phyloP scores from a whole-genome alignment of 2,888 invertebrate species.

The Parochlus steinenii region DNA sequence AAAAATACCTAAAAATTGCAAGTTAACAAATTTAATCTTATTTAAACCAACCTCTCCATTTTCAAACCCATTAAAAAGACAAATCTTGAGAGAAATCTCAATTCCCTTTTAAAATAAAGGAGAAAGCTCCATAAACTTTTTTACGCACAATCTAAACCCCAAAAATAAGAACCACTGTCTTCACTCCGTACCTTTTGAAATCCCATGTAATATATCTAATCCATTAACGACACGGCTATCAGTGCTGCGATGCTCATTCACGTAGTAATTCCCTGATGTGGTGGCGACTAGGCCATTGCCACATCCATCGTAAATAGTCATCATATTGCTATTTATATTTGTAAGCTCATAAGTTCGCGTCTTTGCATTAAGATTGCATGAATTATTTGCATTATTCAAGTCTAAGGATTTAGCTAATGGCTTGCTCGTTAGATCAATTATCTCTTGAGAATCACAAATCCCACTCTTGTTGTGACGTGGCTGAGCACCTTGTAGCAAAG shows the following conservation, averaged over 20 bases:
- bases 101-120: neutral
- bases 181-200: conserved; percentile 24
- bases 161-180: too few species aligned
- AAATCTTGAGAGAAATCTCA: neutral
- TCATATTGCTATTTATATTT: conserved; percentile 9
- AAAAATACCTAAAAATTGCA: too few species aligned
- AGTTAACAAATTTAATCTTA: too few species aligned
- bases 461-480: conserved; percentile 4
- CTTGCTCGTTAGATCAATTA: conserved; percentile 10
- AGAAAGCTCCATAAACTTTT: neutral
- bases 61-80: too few species aligned
- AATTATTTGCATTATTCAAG: neutral
- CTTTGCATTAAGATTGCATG: conserved; percentile 8
- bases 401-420: too few species aligned
- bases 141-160: too few species aligned
- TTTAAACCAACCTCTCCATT: too few species aligned
- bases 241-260: too few species aligned
- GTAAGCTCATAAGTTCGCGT: conserved; percentile 9
- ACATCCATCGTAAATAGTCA: conserved; percentile 11
- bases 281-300: neutral
- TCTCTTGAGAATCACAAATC: conserved; percentile 9
- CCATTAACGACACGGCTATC: conserved; percentile 16
- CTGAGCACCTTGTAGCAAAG: conserved; percentile 4
- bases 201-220: conserved; percentile 29
- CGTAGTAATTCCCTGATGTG: neutral